A percentile compares a stretch with the other conserved stretches of the same genome.
phyloP scores from a whole-genome alignment of 2,888 invertebrate species.

The Imbricaverruca yamaguchii region DNA sequence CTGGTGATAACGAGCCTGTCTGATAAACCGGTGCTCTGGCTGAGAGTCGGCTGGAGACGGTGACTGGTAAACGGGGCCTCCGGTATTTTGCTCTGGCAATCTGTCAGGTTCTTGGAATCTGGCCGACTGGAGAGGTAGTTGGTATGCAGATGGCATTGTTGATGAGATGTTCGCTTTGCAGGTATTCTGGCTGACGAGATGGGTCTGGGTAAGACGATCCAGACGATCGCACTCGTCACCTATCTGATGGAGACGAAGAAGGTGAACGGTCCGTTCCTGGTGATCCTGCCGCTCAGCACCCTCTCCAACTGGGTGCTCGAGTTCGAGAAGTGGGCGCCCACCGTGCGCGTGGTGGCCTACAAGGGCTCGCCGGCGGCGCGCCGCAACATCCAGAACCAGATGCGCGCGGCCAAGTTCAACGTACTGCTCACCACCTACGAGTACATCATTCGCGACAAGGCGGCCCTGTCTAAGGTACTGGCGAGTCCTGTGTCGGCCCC shows the following conservation, averaged over 20 bases:
- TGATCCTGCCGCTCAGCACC: conserved; percentile 94
- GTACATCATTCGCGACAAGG: conserved; percentile 97
- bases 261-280: conserved; percentile 93
- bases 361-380: conserved; percentile 83
- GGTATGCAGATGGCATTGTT: no score
- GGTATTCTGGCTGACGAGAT: conserved; percentile 95
- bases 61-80: no score
- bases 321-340: conserved; percentile 98
- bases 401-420: conserved; percentile 91
- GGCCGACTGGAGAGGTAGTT: no score
- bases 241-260: conserved; percentile 98
- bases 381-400: conserved; percentile 72
- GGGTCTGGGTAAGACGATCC: conserved; percentile 97
- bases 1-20: no score
- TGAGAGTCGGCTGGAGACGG: no score
- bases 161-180: not conserved
- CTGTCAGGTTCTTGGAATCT: no score
- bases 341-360: conserved; percentile 53
- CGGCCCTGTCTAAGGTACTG: conserved; percentile 69
- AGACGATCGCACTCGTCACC: conserved; percentile 93
- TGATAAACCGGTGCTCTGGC: no score
- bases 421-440: conserved; percentile 97
- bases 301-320: conserved; percentile 98
- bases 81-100: no score
- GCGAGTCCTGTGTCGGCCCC: not conserved